Evolutionary conservation across 2,888 invertebrate genomes (phyloP).

Genomic region (Scaptodrosophila latifasciaeformis): DNA sequence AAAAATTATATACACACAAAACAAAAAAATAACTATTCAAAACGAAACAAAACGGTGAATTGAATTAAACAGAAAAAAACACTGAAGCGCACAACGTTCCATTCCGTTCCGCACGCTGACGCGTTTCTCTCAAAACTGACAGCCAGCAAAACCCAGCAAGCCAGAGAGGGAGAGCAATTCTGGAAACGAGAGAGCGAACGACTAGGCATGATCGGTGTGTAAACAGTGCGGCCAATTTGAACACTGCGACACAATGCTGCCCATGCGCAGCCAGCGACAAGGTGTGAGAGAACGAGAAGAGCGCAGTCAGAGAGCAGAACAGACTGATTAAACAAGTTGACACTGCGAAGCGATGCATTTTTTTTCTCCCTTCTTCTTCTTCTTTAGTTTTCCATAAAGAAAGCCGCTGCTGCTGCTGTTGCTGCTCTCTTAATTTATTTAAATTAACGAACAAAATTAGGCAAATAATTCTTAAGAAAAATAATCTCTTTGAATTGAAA

Average conservation of each 20-base stretch:
- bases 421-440: no score
- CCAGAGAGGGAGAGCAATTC: neutral
- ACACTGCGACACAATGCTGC: constrained; percentile 15
- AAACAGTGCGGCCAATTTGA: constrained; percentile 35
- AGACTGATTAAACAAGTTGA: no score
- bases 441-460: no score
- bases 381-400: no score
- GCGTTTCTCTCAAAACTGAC: constrained; percentile 46
- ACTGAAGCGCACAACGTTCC: constrained; percentile 11
- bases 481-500: no score
- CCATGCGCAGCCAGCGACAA: constrained; percentile 8
- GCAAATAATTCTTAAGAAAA: no score
- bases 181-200: constrained; percentile 21
- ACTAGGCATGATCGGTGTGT: constrained; percentile 5
- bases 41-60: neutral
- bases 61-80: neutral
- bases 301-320: neutral
- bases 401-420: no score
- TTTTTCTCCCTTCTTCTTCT: no score
- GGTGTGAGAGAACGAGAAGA: neutral
- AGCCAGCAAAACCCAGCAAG: neutral
- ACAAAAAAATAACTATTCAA: constrained; percentile 12
- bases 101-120: constrained; percentile 31
- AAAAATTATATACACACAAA: constrained; percentile 19
- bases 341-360: no score